A percentile compares a stretch with the other conserved stretches of the same genome.
These are phyloP conservation scores for Heliconius congener DNA, from an alignment of 1,140 invertebrate genomes.

Conservation along the genomic window DNA sequence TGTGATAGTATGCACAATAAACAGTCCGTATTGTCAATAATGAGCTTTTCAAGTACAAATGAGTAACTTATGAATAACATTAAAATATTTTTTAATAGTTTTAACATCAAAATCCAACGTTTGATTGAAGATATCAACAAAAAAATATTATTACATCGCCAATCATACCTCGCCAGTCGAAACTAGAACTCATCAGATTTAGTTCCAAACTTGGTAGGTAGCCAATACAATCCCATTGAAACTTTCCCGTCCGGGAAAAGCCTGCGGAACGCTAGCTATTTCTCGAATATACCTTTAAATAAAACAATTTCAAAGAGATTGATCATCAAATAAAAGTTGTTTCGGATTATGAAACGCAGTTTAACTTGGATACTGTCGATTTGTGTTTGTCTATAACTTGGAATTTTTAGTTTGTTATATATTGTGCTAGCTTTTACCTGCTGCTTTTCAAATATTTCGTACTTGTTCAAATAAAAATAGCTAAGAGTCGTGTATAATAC, in stretches of 20 bases:
- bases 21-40: no score
- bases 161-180: constrained; percentile 39
- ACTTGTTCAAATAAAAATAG: no score
- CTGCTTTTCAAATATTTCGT: no score
- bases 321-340: constrained; percentile 43
- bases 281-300: constrained; percentile 41
- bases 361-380: constrained; percentile 15
- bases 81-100: no score
- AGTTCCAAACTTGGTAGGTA: constrained; percentile 47
- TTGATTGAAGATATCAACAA: constrained; percentile 19
- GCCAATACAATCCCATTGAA: constrained; percentile 55
- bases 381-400: constrained; percentile 3
- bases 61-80: no score
- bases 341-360: constrained; percentile 24
- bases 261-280: constrained; percentile 39
- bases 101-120: background rate
- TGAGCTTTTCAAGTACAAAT: no score
- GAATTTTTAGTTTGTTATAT: no score
- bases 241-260: constrained; percentile 46
- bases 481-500: no score
- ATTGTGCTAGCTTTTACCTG: no score
- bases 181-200: constrained; percentile 49
- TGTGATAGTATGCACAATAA: no score
- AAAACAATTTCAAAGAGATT: constrained; percentile 47
- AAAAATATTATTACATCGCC: constrained; percentile 44